A percentile compares a stretch with the other conserved stretches of the same genome.
Evolutionary conservation across 2,797 vertebrate genomes (phyloP).

Genomic region (Gallinago nigripennis): DNA sequence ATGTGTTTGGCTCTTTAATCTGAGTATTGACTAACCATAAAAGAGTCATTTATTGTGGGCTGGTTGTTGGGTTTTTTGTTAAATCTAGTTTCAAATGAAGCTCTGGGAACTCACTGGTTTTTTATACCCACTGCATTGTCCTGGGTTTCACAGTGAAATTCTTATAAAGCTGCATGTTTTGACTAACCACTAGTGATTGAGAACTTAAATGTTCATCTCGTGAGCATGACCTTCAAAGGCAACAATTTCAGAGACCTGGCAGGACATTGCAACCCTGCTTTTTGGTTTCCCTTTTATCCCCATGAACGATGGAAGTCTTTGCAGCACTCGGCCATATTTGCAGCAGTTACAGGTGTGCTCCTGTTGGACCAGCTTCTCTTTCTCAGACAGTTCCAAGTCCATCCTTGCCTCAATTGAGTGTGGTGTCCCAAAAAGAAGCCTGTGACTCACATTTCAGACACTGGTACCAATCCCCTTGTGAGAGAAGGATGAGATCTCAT

Average conservation of each 20-base stretch:
- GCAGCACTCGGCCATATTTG: neutral
- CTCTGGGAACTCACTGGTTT: neutral
- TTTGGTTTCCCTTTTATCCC: neutral
- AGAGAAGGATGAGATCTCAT: neutral
- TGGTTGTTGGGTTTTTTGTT: neutral
- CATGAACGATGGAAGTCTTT: neutral
- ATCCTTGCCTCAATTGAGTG: neutral
- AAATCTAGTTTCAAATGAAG: neutral
- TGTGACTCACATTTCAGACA: neutral
- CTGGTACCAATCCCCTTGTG: neutral
- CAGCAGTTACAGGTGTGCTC: neutral
- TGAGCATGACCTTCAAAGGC: neutral
- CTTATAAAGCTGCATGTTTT: neutral
- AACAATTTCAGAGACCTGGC: neutral
- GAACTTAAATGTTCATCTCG: neutral
- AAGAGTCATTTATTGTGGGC: neutral
- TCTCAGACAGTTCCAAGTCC: neutral
- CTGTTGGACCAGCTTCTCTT: neutral
- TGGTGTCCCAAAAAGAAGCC: neutral
- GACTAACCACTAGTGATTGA: neutral
- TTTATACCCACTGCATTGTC: neutral
- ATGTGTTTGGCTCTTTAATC: neutral
- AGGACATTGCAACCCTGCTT: neutral
- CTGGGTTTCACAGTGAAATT: neutral
- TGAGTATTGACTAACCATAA: conserved; percentile 6